Percentiles rank a stretch among this genome's conserved stretches.
Evolutionary conservation across 2,888 invertebrate species (phyloP).

Genomic region (Nyleta sp.): DNA sequence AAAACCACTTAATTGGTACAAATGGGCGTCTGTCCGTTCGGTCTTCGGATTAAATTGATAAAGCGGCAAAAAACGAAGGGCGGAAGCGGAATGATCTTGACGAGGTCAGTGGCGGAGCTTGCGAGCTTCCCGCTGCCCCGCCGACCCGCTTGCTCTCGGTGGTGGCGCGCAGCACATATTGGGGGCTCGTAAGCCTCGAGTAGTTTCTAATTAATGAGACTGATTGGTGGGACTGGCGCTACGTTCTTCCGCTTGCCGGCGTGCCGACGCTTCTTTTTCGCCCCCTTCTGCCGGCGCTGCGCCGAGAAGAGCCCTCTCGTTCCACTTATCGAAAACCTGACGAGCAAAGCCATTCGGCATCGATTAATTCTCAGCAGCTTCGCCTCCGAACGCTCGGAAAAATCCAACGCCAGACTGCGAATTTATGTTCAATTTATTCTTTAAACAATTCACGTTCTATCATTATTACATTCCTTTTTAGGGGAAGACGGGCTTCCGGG

Average conservation of each 20-base stretch:
- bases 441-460: slow-evolving; percentile 62
- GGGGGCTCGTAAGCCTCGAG: slow-evolving; percentile 70
- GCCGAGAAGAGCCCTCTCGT: slow-evolving; percentile 54
- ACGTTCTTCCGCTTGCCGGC: slow-evolving; percentile 65
- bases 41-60: slow-evolving; percentile 53
- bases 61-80: slow-evolving; percentile 20
- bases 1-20: slow-evolving; percentile 51
- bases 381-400: slow-evolving; percentile 41
- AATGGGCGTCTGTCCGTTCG: slow-evolving; percentile 55
- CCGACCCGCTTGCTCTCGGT: background rate
- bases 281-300: slow-evolving; percentile 55
- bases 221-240: slow-evolving; percentile 71
- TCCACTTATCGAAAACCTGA: slow-evolving; percentile 62
- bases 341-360: slow-evolving; percentile 69
- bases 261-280: slow-evolving; percentile 69
- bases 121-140: background rate
- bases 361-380: slow-evolving; percentile 68
- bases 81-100: slow-evolving; percentile 57
- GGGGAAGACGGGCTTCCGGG: slow-evolving; percentile 17
- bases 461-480: slow-evolving; percentile 54
- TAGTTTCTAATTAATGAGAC: slow-evolving; percentile 76
- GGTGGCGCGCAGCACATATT: slow-evolving; percentile 43
- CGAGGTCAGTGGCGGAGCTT: slow-evolving; percentile 57
- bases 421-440: slow-evolving; percentile 62
- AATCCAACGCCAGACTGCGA: slow-evolving; percentile 49